Base-by-base conservation (phyloP, 2,888 invertebrate species). In the Synergus itoensis region DNA sequence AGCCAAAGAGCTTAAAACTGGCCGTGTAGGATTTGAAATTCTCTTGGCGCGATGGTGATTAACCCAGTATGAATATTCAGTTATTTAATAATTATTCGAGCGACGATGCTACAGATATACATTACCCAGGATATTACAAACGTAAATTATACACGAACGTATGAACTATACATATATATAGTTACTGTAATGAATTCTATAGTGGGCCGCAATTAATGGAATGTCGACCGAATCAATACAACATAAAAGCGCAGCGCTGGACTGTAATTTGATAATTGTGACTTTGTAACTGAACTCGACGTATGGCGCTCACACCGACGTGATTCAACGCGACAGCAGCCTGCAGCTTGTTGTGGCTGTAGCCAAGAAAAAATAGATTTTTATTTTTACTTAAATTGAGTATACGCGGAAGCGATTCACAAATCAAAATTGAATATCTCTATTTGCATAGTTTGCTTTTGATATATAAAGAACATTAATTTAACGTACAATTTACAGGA, bases 61-160 rank as follows among this genome's bases (percentile, higher is more conserved):
- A 73, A 40, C 36, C 48, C 53, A 53, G 16, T 73, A 73, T 73
- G 73, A 73, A 73, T 73, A 73, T 73, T 73, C 73, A 73, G 48
- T 53, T 73, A 53, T 73, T 48, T 73, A 53, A 40, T 53, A 73
- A 73, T 73, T 73, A 73, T 73, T 73, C 73, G 4, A 69, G n/a
- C 48, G 7, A 28, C 69, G n/a, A 69, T 69, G 45, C 53, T 48
- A 73, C 73, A 73, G 53, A 73, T 53, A 73, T 53, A 53, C 53
- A 73, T 73, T 73, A 11, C 73, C 16, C 73, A 53, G 73, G 73
- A 73, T 73, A 73, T 73, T 73, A 53, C 73, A 73, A 73, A 73
- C 73, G 73, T 73, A 73, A 73, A 73, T 73, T 73, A 73, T 73
- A 53, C 53, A 53, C 53, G 36, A 53, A 73, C 48, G 73, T 73